These are phyloP conservation scores for Ardeotis arabs DNA, from an alignment of 2,113 vertebrate genomes.

Conservation along the genomic window DNA sequence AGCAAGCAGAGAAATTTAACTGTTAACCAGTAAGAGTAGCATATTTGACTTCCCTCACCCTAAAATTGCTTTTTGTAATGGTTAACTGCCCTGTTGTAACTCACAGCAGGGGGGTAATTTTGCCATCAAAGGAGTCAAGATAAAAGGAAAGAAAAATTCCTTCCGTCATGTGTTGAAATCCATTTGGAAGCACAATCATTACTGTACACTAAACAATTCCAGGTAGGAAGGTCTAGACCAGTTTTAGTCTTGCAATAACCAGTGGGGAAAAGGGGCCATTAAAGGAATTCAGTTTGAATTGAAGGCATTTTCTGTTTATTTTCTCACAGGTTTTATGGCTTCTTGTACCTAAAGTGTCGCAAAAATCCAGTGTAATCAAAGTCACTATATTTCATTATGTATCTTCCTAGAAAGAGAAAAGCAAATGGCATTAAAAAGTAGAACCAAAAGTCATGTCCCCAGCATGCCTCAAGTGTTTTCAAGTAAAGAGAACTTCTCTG, in stretches of 20 bases:
- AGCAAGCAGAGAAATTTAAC: background rate
- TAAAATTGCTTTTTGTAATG: slow-evolving; percentile 66
- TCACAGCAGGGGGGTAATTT: slow-evolving; percentile 58
- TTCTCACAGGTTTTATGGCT: background rate
- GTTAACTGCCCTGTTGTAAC: slow-evolving; percentile 63
- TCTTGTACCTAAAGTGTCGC: background rate
- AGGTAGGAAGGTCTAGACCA: background rate
- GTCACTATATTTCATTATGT: background rate
- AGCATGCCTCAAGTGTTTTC: background rate
- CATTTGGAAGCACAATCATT: background rate
- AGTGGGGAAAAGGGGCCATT: background rate
- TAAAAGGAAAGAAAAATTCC: slow-evolving; percentile 60
- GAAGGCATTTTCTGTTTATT: background rate
- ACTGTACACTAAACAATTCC: background rate
- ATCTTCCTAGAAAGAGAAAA: background rate
- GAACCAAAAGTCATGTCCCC: background rate
- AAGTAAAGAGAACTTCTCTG: background rate
- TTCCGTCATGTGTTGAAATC: slow-evolving; percentile 16
- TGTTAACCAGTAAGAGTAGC: slow-evolving; percentile 64
- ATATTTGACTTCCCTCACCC: slow-evolving; percentile 44
- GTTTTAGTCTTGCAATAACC: background rate
- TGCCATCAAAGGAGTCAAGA: slow-evolving; percentile 30
- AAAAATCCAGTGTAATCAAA: background rate
- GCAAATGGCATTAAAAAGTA: background rate
- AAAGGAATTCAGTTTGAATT: background rate